Evolutionary conservation across 35 echinoderm and acorn worm species (phyloP).

Genomic region (Apostichopus parvimensis): DNA sequence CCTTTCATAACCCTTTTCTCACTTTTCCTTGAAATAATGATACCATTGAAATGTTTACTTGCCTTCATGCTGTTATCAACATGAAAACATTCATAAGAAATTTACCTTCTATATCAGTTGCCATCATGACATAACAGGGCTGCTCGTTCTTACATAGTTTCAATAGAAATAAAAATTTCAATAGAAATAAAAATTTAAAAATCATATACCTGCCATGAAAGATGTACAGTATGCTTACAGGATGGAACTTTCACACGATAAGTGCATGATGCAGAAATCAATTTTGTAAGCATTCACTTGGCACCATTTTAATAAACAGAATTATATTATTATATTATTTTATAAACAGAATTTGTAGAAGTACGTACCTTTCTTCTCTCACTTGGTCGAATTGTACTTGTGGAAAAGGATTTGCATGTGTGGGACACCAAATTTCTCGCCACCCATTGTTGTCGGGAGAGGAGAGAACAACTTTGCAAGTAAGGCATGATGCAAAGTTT

Average conservation of each 20-base stretch:
- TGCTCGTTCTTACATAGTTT: neutral
- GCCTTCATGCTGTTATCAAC: no score
- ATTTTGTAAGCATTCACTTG: neutral
- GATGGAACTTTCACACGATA: no score
- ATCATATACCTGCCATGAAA: neutral
- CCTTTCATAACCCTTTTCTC: no score
- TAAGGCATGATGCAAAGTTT: no score
- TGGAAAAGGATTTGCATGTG: slow-evolving; percentile 49
- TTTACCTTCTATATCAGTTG: no score
- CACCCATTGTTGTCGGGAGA: neutral
- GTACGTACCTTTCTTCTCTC: slow-evolving; percentile 8
- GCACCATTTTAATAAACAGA: neutral
- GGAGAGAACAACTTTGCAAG: no score
- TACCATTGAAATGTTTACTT: no score
- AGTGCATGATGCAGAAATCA: neutral
- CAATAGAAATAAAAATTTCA: neutral
- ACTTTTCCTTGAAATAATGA: no score
- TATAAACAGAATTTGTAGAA: no score
- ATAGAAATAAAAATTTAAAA: neutral
- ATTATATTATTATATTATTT: neutral
- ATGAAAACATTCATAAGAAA: no score
- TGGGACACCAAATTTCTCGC: slow-evolving; percentile 9
- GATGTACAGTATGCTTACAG: no score
- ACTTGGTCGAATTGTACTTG: slow-evolving; percentile 43
- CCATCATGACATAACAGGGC: neutral